Base-by-base conservation (phyloP, 2,113 vertebrate genomes). In the Ceyx melanurus region DNA sequence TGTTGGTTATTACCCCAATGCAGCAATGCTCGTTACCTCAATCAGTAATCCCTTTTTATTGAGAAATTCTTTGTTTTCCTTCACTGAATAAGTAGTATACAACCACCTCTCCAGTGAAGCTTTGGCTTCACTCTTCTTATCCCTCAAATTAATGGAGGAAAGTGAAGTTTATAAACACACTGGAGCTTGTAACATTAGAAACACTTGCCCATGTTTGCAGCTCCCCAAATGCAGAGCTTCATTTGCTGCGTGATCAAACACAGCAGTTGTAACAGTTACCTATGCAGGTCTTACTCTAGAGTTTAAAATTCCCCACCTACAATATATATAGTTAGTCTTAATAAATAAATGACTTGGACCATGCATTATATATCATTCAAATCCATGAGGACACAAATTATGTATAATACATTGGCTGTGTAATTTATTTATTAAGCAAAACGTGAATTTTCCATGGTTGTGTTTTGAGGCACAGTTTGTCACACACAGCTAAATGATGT, bases 401-500 rank as follows among this genome's bases (percentile, higher is more conserved):
- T 99, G 98, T 98, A 98, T 99, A 98, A 98, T 98, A 98, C 98
- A 99, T 98, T 94, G 97, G 97, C 98, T 98, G 97, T 98, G 97
- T 99, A 98, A 99, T 99, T 99, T 99, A 99, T 99, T 99, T 98
- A 99, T 99, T 98, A 98, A 98, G 98, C 98, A 98, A 99, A 99
- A 98, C 97, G 98, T 98, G 98, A 98, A 98, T 98, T 98, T 98
- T 98, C 98, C 98, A 96, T 98, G 97, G 98, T 97, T 94, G 96
- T 97, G 97, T 97, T 98, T 97, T 97, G 97, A 98, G 97, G 97
- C 97, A 81, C 97, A 97, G 97, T 98, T 98, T 98, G 98, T 98
- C 98, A 98, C 97, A 97, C 89, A 90, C 93, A 80, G 98, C 98
- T 98, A 98, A 98, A 97, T 98, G 98, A 98, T 98, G 98, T 98